phyloP scores from a whole-genome alignment of 2,888 invertebrate genomes.

The Euclidia mi region DNA sequence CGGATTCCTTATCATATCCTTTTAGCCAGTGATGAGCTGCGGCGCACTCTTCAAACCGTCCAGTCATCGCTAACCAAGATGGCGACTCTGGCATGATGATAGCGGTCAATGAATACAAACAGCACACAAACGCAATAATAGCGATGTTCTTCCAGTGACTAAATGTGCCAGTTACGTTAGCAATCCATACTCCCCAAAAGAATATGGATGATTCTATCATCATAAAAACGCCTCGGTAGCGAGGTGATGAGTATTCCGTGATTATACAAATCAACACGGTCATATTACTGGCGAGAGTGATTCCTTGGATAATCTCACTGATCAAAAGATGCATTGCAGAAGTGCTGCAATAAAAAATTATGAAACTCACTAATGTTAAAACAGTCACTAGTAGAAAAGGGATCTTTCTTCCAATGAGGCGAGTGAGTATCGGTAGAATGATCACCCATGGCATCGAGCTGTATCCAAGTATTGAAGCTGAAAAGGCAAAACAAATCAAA shows the following conservation, averaged over 20 bases:
- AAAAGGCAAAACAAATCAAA: constrained; percentile 36
- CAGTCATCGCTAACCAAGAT: constrained; percentile 63
- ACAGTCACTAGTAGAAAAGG: constrained; percentile 49
- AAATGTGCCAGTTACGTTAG: constrained; percentile 70
- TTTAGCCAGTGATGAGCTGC: constrained; percentile 62
- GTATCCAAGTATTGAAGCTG: constrained; percentile 56
- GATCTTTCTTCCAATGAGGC: constrained; percentile 55
- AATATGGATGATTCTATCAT: constrained; percentile 68
- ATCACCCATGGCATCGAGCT: constrained; percentile 57
- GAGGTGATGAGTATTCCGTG: constrained; percentile 67
- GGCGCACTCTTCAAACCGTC: constrained; percentile 53
- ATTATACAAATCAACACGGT: constrained; percentile 66
- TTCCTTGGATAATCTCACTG: constrained; percentile 65
- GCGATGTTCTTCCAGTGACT: constrained; percentile 68
- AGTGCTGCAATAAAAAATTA: constrained; percentile 65
- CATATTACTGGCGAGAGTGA: constrained; percentile 62
- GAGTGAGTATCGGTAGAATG: constrained; percentile 49
- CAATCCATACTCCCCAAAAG: constrained; percentile 72
- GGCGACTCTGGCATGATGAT: constrained; percentile 65
- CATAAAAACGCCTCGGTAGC: constrained; percentile 68
- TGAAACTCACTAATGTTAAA: constrained; percentile 57
- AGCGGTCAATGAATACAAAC: constrained; percentile 50
- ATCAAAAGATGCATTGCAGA: constrained; percentile 60
- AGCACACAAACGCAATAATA: constrained; percentile 54
- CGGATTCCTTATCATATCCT: constrained; percentile 53